These are phyloP conservation scores for Odontocerum albicorne DNA, from an alignment of 2,888 invertebrate species.

Conservation along the genomic window DNA sequence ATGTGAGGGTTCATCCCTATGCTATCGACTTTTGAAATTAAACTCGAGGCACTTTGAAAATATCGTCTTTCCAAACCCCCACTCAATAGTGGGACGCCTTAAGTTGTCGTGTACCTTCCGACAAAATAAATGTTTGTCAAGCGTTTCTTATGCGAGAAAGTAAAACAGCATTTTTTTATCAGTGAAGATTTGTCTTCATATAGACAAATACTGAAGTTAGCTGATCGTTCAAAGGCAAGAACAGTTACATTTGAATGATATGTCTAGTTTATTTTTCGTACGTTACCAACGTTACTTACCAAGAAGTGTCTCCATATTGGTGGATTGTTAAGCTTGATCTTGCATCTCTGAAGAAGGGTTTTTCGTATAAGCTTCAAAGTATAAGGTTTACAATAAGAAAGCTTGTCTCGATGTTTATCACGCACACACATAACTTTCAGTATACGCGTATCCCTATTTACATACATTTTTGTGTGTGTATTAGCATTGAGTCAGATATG, in stretches of 20 bases:
- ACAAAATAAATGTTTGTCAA: no score
- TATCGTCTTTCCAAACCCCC: no score
- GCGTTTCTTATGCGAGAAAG: no score
- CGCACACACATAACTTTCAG: constrained; percentile 13
- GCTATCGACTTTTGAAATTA: no score
- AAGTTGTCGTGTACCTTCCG: no score
- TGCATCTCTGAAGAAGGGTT: constrained; percentile 1
- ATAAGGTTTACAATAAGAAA: constrained; percentile 34
- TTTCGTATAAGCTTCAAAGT: constrained; percentile 24
- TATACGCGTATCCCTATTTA: constrained; percentile 3
- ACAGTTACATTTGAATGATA: no score
- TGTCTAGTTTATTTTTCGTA: no score
- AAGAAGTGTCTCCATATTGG: no score
- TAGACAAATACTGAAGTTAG: background rate
- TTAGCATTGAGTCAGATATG: constrained; percentile 6
- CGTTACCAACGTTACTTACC: no score
- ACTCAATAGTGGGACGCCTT: no score
- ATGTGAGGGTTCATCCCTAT: constrained; percentile 16
- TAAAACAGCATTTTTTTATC: constrained; percentile 8
- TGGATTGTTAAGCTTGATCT: no score
- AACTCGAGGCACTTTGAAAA: no score
- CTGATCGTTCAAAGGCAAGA: background rate
- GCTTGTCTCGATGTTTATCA: constrained; percentile 36
- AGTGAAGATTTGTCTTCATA: constrained; percentile 4
- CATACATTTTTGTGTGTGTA: constrained; percentile 11